Conservation (phyloP, 2,113 vertebrate species). For the Amia ocellicauda region DNA sequence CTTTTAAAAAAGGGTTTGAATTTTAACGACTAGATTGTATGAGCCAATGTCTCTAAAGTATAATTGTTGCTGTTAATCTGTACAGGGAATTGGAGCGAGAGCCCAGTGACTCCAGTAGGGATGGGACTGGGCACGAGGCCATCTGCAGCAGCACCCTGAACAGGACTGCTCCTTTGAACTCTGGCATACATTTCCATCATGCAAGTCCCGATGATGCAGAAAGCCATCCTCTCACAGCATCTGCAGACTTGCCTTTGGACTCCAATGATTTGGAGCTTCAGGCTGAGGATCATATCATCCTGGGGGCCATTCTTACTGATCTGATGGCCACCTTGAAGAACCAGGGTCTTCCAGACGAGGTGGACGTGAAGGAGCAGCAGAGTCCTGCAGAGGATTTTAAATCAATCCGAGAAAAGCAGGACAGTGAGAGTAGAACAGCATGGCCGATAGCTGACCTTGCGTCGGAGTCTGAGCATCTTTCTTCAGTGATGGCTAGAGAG, state of each 20-base stretch:
- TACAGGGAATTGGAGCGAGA: not conserved
- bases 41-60: too few species aligned
- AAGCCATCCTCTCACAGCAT: not conserved
- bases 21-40: too few species aligned
- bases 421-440: not conserved
- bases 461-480: not conserved
- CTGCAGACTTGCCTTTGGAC: not conserved
- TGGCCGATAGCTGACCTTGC: not conserved
- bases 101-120: not conserved
- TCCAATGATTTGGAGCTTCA: not conserved
- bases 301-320: not conserved
- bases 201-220: not conserved
- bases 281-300: not conserved
- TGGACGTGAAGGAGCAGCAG: too few species aligned
- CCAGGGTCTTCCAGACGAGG: not conserved
- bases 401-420: not conserved
- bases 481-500: not conserved
- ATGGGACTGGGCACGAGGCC: not conserved
- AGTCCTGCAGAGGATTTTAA: too few species aligned
- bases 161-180: not conserved
- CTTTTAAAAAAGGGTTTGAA: too few species aligned
- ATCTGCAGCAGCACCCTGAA: constrained; percentile 8
- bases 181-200: not conserved
- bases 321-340: not conserved
- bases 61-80: not conserved